Conservation (phyloP, 2,113 vertebrate genomes). For the Piprites chloris region DNA sequence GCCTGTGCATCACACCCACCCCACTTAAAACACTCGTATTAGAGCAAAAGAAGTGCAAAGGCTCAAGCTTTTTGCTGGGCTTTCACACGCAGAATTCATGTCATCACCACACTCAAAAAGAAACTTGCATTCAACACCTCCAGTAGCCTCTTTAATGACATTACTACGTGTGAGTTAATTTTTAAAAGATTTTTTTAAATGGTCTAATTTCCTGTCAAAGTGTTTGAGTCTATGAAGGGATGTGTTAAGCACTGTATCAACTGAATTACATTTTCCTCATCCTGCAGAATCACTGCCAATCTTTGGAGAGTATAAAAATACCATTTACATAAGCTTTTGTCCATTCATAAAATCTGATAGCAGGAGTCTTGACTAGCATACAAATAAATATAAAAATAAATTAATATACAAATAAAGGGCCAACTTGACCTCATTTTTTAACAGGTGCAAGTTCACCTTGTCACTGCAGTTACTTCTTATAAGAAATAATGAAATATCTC, state of each 20-base stretch:
- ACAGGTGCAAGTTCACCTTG: not conserved
- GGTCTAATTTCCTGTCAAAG: not conserved
- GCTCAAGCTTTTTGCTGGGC: not conserved
- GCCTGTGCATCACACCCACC: not conserved
- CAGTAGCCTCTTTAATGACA: not conserved
- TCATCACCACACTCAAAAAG: not conserved
- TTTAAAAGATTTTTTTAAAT: not conserved
- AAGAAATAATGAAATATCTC: not conserved
- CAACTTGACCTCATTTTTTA: not conserved
- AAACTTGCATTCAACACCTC: not conserved
- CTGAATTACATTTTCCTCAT: not conserved
- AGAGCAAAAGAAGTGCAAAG: not conserved
- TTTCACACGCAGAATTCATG: not conserved
- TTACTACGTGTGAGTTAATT: not conserved
- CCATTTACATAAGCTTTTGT: not conserved
- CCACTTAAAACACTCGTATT: accelerated
- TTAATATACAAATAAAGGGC: not conserved
- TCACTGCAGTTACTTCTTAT: not conserved
- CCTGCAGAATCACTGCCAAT: not conserved
- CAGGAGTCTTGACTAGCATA: not conserved
- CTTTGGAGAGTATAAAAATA: not conserved
- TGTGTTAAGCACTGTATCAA: not conserved
- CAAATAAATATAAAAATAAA: not conserved
- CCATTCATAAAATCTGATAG: slow-evolving; percentile 3
- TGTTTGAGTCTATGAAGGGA: not conserved